Evolutionary conservation across 37 sponge, comb jelly and placozoan species (phyloP).

Genomic region (Axinella damicornis): DNA sequence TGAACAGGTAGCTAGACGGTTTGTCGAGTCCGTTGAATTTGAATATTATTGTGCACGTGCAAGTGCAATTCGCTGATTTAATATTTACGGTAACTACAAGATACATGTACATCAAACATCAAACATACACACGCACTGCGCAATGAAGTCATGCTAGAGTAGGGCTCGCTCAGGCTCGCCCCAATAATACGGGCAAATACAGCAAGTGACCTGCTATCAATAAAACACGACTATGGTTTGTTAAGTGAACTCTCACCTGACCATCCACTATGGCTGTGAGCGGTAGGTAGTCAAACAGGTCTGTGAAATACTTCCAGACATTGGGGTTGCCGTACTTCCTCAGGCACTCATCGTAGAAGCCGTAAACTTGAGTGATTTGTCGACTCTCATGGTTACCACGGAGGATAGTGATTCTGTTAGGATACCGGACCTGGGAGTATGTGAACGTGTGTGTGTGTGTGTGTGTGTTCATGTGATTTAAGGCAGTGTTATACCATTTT

Average conservation of each 20-base stretch:
- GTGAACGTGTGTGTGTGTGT: neutral
- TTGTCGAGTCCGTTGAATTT: no score
- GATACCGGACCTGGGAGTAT: slow-evolving; percentile 81
- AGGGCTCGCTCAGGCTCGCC: no score
- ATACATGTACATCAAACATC: no score
- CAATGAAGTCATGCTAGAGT: no score
- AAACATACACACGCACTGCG: no score
- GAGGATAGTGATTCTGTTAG: slow-evolving; percentile 94
- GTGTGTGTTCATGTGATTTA: neutral
- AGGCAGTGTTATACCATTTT: no score
- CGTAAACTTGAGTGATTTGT: slow-evolving; percentile 99
- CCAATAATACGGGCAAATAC: no score
- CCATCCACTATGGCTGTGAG: slow-evolving; percentile 97
- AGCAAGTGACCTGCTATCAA: neutral
- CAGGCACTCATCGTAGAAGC: slow-evolving; percentile 99
- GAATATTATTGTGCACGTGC: no score
- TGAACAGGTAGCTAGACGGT: no score
- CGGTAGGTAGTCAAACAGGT: slow-evolving; percentile 98
- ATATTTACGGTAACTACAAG: no score
- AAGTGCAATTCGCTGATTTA: no score
- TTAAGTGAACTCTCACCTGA: slow-evolving; percentile 74
- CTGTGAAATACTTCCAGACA: slow-evolving; percentile 99
- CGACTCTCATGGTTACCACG: slow-evolving; percentile 98
- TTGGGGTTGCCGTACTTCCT: slow-evolving; percentile 99
- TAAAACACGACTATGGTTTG: no score